Evolutionary conservation across 2,797 vertebrate genomes (phyloP).

Genomic region (Pitangus sulphuratus): DNA sequence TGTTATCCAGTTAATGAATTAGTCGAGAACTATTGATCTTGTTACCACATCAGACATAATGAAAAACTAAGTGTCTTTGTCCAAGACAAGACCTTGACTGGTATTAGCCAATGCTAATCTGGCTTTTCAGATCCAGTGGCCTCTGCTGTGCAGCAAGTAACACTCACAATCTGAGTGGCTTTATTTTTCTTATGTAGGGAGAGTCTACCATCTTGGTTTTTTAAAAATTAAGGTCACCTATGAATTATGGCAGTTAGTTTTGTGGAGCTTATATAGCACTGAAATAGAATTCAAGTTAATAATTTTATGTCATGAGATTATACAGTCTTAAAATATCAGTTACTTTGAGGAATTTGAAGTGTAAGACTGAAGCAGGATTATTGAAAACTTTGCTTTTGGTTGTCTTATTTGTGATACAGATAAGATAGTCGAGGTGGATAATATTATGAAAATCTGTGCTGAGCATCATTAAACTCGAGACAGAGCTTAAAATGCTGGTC

Average conservation of each 20-base stretch:
- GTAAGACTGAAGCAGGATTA: background rate
- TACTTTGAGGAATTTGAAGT: background rate
- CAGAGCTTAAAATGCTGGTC: background rate
- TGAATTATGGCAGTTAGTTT: background rate
- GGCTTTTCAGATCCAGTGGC: background rate
- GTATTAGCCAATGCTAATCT: background rate
- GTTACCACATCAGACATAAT: background rate
- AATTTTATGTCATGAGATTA: background rate
- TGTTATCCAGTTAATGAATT: background rate
- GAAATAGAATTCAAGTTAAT: background rate
- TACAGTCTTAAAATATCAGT: background rate
- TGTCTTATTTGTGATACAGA: background rate
- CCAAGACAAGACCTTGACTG: background rate
- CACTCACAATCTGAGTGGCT: background rate
- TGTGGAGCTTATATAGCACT: accelerated
- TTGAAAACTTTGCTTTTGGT: background rate
- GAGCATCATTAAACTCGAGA: background rate
- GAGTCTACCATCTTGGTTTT: background rate
- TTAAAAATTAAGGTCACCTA: background rate
- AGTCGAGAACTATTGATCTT: background rate
- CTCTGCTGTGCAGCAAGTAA: background rate
- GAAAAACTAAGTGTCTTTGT: background rate
- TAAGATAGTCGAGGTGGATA: background rate
- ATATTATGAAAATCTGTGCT: background rate
- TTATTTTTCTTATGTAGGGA: background rate